Percentiles rank a stretch among this genome's conserved stretches.
Evolutionary conservation across 2,113 vertebrate genomes (phyloP).

Genomic region (Periophthalmodon schlosseri): DNA sequence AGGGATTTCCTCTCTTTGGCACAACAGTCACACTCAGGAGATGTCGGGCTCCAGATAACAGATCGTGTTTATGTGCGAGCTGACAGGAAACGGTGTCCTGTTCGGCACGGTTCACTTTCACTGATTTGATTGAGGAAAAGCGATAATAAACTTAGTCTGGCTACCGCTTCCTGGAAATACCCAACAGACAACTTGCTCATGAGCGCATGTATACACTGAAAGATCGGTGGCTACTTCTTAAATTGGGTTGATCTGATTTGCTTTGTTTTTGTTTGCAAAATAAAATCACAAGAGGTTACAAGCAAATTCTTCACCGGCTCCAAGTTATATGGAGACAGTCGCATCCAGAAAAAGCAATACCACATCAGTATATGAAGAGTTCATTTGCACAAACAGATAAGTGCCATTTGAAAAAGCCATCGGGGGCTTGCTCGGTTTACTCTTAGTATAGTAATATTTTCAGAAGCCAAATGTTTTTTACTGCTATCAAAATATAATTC

Average conservation of each 20-base stretch:
- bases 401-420: too few species aligned
- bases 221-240: background rate
- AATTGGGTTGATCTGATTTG: background rate
- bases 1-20: slow-evolving; percentile 57
- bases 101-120: slow-evolving; percentile 56
- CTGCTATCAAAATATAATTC: too few species aligned
- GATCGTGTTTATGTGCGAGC: slow-evolving; percentile 21
- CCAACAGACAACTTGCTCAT: slow-evolving; percentile 31
- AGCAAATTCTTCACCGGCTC: too few species aligned
- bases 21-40: slow-evolving; percentile 35
- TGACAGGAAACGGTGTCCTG: slow-evolving; percentile 52
- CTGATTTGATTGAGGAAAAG: slow-evolving; percentile 69
- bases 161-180: slow-evolving; percentile 63
- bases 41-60: slow-evolving; percentile 33
- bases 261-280: background rate
- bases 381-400: too few species aligned
- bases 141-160: slow-evolving; percentile 65
- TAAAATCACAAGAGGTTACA: background rate
- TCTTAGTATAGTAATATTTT: too few species aligned
- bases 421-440: too few species aligned
- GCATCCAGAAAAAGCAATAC: too few species aligned
- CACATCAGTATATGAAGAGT: too few species aligned
- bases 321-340: too few species aligned
- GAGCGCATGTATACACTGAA: background rate
- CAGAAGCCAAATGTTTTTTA: too few species aligned